Conservation (phyloP, 2,888 invertebrate species). For the Cecidostiba fungosa region DNA sequence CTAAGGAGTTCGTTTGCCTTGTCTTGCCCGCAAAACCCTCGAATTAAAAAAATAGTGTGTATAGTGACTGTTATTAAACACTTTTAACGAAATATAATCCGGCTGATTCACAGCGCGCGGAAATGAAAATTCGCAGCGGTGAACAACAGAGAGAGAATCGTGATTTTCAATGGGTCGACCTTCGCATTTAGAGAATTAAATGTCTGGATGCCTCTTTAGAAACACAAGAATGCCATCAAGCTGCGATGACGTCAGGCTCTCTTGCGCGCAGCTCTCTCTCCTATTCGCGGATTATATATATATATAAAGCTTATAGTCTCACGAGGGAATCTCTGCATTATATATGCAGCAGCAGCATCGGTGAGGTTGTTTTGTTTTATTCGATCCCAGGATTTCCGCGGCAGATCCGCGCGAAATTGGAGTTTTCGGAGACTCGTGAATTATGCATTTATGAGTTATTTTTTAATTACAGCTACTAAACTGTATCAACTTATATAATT, state of each 20-base stretch:
- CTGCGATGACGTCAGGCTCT: neutral
- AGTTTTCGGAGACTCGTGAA: no score
- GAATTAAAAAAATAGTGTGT: neutral
- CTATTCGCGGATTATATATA: neutral
- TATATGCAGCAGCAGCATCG: no score
- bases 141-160: neutral
- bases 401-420: no score
- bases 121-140: neutral
- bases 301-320: neutral
- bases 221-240: neutral
- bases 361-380: no score
- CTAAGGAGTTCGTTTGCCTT: neutral
- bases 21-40: neutral
- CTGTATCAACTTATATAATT: no score
- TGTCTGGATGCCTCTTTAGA: conserved; percentile 5
- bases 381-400: no score
- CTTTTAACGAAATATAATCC: neutral
- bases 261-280: neutral
- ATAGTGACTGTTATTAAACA: neutral
- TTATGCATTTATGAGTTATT: no score
- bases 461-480: no score
- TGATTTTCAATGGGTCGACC: conserved; percentile 42
- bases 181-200: conserved; percentile 57
- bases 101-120: neutral
- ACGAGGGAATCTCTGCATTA: neutral